Conservation (phyloP, 2,113 vertebrate genomes). For the Gopherus flavomarginatus region DNA sequence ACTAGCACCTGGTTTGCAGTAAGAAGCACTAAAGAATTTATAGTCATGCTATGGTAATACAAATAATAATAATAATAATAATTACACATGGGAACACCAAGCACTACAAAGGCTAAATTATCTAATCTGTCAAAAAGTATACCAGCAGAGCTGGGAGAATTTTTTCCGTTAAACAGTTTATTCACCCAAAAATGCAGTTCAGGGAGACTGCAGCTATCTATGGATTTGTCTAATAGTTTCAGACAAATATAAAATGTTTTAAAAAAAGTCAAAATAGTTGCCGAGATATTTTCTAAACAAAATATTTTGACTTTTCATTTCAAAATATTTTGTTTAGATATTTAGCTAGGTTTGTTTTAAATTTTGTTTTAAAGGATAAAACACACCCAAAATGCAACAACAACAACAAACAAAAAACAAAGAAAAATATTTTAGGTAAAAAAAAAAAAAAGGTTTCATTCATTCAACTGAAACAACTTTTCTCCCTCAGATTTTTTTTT, state of each 20-base stretch:
- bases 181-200: not conserved
- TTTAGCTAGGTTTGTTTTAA: not conserved
- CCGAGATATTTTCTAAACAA: not conserved
- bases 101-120: not conserved
- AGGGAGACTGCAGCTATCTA: not conserved
- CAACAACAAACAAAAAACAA: not conserved
- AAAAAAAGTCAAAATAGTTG: not conserved
- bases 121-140: not conserved
- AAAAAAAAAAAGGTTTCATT: not conserved
- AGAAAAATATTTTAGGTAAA: not conserved
- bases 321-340: not conserved
- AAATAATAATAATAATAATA: not conserved
- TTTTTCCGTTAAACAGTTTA: not conserved
- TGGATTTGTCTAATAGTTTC: not conserved
- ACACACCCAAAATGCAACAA: not conserved
- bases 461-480: not conserved
- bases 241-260: not conserved
- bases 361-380: not conserved
- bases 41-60: not conserved
- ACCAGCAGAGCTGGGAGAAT: not conserved
- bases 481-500: no score
- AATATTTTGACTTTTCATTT: not conserved
- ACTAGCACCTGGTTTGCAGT: not conserved
- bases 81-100: not conserved
- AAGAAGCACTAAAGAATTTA: slow-evolving; percentile 35